These are phyloP conservation scores for Salvator merianae DNA, from an alignment of 2,113 vertebrate species.

Conservation along the genomic window DNA sequence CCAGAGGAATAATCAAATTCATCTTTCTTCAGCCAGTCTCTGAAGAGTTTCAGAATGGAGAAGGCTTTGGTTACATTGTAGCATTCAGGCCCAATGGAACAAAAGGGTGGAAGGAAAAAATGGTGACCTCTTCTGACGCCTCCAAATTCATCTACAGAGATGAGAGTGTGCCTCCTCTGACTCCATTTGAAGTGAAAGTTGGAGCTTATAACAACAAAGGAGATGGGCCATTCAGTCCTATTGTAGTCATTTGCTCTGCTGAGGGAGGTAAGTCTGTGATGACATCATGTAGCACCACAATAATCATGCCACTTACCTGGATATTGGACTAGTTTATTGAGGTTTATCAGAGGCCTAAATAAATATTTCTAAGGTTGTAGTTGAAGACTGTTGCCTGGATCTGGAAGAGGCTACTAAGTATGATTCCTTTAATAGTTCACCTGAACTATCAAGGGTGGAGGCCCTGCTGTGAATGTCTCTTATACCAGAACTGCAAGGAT, in stretches of 20 bases:
- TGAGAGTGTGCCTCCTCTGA: conserved; percentile 94
- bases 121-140: conserved; percentile 94
- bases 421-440: too few relatives aligned
- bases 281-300: neutral
- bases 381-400: neutral
- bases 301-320: neutral
- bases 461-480: too few relatives aligned
- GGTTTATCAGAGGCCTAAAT: neutral
- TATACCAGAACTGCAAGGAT: too few relatives aligned
- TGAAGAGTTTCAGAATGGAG: conserved; percentile 96
- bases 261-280: conserved; percentile 86
- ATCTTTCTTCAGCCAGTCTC: conserved; percentile 86
- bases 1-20: conserved; percentile 5
- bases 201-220: conserved; percentile 98
- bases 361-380: neutral
- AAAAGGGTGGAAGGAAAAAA: conserved; percentile 96
- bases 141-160: conserved; percentile 95
- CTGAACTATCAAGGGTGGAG: too few relatives aligned
- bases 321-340: neutral
- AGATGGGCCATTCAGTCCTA: conserved; percentile 93
- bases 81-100: conserved; percentile 95
- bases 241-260: conserved; percentile 92
- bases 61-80: conserved; percentile 96
- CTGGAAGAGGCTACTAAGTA: too few relatives aligned
- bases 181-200: conserved; percentile 94